phyloP scores from a whole-genome alignment of 2,797 vertebrate species.

The Falco cherrug region DNA sequence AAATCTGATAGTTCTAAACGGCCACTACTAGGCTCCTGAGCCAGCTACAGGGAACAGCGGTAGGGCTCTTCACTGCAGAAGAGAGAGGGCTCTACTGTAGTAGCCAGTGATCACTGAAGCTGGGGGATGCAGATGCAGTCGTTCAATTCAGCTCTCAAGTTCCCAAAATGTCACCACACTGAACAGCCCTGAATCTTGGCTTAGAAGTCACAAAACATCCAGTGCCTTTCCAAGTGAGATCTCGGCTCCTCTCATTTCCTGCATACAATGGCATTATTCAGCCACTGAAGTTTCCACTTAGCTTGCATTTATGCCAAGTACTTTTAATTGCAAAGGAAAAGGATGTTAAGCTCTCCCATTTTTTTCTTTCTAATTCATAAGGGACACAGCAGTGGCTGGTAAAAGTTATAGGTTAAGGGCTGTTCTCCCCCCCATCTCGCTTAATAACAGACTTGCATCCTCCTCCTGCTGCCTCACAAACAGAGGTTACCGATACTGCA shows the following conservation, averaged over 20 bases:
- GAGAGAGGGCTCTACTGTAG: not conserved
- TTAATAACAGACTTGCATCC: not conserved
- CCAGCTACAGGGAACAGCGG: not conserved
- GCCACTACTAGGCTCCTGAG: not conserved
- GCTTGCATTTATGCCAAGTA: constrained; percentile 67
- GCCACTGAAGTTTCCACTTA: constrained; percentile 65
- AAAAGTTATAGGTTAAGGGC: constrained; percentile 37
- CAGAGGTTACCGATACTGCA: not conserved
- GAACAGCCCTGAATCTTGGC: constrained; percentile 33
- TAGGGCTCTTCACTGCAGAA: not conserved
- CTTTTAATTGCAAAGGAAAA: constrained; percentile 69
- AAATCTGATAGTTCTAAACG: not conserved
- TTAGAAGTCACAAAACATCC: constrained; percentile 38
- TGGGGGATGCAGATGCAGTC: not conserved
- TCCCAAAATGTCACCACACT: not conserved
- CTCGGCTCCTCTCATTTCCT: constrained; percentile 58
- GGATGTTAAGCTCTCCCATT: constrained; percentile 61
- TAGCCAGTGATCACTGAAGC: not conserved
- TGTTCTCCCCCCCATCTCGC: not conserved
- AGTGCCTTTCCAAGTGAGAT: constrained; percentile 37
- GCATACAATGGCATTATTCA: constrained; percentile 68
- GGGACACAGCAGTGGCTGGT: constrained; percentile 5
- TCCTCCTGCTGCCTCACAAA: not conserved
- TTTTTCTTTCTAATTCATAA: constrained; percentile 43
- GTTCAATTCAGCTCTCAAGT: not conserved